Conservation (phyloP, 2,113 vertebrate species). For the Zosterops hypoxanthus region DNA sequence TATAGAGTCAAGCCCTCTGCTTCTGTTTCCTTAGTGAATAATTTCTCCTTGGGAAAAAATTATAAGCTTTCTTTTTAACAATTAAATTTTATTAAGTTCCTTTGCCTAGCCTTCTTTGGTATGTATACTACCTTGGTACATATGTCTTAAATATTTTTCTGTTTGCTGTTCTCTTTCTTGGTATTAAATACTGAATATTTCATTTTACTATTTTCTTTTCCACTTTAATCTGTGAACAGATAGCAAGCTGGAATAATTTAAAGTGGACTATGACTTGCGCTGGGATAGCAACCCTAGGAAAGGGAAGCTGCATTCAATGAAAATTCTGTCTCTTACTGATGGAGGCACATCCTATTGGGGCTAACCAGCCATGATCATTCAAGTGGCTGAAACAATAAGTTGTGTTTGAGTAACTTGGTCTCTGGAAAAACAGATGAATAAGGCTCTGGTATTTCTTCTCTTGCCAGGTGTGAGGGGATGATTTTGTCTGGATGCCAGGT, state of each 20-base stretch:
- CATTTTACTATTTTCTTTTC: neutral
- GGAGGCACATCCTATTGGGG: neutral
- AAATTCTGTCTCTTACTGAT: neutral
- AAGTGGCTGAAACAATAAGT: neutral
- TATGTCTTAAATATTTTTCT: neutral
- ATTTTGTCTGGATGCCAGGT: neutral
- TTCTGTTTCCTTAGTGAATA: neutral
- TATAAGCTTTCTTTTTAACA: neutral
- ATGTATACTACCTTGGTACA: rapidly evolving
- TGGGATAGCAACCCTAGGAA: neutral
- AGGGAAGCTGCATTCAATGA: neutral
- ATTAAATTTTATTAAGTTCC: no score
- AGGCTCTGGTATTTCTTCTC: neutral
- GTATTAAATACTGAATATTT: neutral
- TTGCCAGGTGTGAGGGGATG: neutral
- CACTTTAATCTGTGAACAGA: neutral
- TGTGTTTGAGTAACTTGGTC: neutral
- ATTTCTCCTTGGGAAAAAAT: neutral
- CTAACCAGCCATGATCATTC: neutral
- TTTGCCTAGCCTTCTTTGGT: neutral
- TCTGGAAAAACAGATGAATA: neutral
- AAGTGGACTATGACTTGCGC: neutral
- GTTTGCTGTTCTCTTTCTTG: neutral
- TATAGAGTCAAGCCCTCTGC: neutral
- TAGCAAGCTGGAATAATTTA: neutral